These are phyloP conservation scores for Falco biarmicus DNA, from an alignment of 2,797 vertebrate genomes.

Conservation along the genomic window DNA sequence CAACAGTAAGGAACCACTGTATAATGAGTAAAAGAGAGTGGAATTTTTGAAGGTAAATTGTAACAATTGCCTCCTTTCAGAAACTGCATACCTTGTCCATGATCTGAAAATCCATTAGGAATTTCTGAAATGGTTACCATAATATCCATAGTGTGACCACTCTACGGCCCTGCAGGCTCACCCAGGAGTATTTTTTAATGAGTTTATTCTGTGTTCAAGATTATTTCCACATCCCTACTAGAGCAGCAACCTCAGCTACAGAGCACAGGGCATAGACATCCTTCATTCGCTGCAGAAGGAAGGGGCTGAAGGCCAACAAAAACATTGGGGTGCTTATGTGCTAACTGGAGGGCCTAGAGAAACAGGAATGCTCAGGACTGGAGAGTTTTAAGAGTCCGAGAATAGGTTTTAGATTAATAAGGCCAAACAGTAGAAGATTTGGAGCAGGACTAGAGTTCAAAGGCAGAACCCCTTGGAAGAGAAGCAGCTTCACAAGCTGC, in stretches of 20 bases:
- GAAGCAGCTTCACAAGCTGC: not conserved
- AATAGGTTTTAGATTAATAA: not conserved
- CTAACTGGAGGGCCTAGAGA: not conserved
- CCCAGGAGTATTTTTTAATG: not conserved
- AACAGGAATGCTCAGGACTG: not conserved
- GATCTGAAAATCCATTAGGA: conserved; percentile 4
- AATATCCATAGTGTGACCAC: not conserved
- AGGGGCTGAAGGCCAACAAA: conserved; percentile 15
- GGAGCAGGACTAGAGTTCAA: not conserved
- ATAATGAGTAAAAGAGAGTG: not conserved
- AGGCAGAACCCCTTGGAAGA: not conserved
- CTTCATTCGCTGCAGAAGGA: not conserved
- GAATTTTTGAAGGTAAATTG: not conserved
- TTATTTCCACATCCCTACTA: conserved; percentile 28
- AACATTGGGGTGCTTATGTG: not conserved
- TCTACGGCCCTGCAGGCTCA: not conserved
- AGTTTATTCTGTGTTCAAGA: not conserved
- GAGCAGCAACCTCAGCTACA: not conserved
- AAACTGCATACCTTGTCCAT: not conserved
- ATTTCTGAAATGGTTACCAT: not conserved
- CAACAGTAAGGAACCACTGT: not conserved
- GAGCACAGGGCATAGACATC: not conserved
- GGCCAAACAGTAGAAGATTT: not conserved
- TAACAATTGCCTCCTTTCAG: conserved; percentile 17
- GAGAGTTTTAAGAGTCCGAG: not conserved